Base-by-base conservation (phyloP, 2,113 vertebrate genomes). In the Pogona vitticeps region DNA sequence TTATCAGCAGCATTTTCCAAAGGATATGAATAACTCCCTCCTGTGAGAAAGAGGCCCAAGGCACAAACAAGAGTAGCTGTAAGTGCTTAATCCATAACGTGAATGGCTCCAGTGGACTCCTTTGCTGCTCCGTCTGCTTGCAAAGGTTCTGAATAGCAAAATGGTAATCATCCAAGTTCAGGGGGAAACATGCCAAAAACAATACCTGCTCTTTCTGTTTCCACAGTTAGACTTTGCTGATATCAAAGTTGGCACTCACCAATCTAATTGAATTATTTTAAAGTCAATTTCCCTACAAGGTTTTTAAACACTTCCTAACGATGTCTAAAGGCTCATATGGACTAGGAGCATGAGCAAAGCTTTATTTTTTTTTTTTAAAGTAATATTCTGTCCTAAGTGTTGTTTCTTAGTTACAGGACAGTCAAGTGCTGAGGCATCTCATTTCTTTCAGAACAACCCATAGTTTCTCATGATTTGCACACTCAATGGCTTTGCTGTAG, bases 1-100 rank as follows among this genome's bases (percentile, higher is more conserved):
- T 97, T 96, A 97, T 95, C 96, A 94, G 86, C 93, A 94, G 95
- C 85, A 78, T 94, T 96, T 96, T 95, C 95, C 91, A 92, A 91
- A 94, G 93, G 93, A 91, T 93, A 89, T 94, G 91, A 95, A 93
- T 92, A 94, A 82, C 93, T 91, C 92, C 80, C 79, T 89, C 78
- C 94, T 79, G 87, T 90, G 94, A 95, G 94, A 94, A 5, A 52
- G 93, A 89, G 92, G 90, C 89, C 93, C 91, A 83, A 76, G 77
- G 94, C 94, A 89, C 82, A 83, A 89, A 88, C 92, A 86, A 82
- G 78, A 63, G 38, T 88, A 92, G 91, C 87, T 86, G 52, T 89
- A 90, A 90, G 89, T 20, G 31, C 86, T 94, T 94, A 94, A 93
- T 93, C 93, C 83, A 91, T 76, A 88, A 70, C 79, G 68, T 79